Evolutionary conservation across 2,113 vertebrate species (phyloP).

Genomic region (Lycaon pictus): DNA sequence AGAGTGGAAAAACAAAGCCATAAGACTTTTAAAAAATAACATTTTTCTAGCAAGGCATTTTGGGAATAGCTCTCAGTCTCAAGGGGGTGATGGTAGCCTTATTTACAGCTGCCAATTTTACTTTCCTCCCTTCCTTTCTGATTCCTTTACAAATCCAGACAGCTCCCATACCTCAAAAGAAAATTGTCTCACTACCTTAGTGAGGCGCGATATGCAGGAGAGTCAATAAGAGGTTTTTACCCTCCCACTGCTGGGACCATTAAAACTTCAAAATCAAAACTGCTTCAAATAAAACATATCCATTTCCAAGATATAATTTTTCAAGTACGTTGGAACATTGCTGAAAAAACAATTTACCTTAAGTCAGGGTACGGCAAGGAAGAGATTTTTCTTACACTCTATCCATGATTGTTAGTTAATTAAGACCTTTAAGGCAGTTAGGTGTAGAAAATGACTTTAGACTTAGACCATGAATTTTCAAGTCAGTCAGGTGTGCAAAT

Average conservation of each 20-base stretch:
- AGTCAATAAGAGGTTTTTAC: not conserved
- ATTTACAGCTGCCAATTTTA: not conserved
- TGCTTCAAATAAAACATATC: not conserved
- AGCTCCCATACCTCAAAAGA: not conserved
- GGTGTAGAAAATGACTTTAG: not conserved
- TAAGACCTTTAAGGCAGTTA: not conserved
- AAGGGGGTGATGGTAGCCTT: not conserved
- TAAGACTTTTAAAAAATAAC: not conserved
- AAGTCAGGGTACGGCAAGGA: not conserved
- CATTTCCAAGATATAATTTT: not conserved
- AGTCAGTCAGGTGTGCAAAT: not conserved
- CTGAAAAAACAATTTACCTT: not conserved
- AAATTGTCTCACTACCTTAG: not conserved
- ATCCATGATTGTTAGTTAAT: not conserved
- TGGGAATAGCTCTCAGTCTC: not conserved
- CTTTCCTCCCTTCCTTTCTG: not conserved
- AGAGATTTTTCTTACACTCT: not conserved
- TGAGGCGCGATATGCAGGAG: not conserved
- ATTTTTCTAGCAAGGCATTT: not conserved
- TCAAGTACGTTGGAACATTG: not conserved
- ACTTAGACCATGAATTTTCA: not conserved
- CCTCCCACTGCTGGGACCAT: not conserved
- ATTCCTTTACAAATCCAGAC: not conserved
- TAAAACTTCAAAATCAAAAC: slow-evolving; percentile 33
- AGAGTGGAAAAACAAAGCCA: not conserved